These are phyloP conservation scores for Phalacrocorax aristotelis DNA, from an alignment of 2,113 vertebrate genomes.

Conservation along the genomic window DNA sequence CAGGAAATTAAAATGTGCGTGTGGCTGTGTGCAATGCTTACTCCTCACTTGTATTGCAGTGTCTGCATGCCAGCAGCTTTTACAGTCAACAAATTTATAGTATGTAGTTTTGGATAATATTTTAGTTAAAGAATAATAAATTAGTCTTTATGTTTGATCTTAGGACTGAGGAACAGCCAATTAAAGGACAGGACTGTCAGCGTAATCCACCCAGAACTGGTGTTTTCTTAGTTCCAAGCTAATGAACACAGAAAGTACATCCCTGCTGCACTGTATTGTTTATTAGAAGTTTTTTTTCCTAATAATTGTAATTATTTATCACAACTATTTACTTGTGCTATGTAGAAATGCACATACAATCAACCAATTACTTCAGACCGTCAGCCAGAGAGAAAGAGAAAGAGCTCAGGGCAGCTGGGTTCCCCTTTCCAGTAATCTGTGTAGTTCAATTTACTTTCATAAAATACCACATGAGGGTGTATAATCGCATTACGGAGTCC, in stretches of 20 bases:
- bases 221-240: not conserved
- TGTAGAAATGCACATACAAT: not conserved
- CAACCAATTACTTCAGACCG: not conserved
- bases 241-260: not conserved
- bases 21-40: not conserved
- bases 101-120: not conserved
- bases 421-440: not conserved
- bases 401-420: not conserved
- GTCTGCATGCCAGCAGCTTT: not conserved
- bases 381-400: not conserved
- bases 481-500: accelerated
- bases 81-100: not conserved
- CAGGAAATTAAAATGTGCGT: accelerated
- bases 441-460: accelerated
- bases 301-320: not conserved
- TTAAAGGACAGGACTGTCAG: not conserved
- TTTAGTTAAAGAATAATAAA: not conserved
- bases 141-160: not conserved
- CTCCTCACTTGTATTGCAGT: not conserved
- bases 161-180: not conserved
- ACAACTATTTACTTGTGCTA: not conserved
- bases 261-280: not conserved
- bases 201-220: not conserved
- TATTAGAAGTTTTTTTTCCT: not conserved
- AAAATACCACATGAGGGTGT: accelerated